Percentiles rank a stretch among this genome's conserved stretches.
phyloP scores from a whole-genome alignment of 2,888 invertebrate species.

The Elysia crispata region DNA sequence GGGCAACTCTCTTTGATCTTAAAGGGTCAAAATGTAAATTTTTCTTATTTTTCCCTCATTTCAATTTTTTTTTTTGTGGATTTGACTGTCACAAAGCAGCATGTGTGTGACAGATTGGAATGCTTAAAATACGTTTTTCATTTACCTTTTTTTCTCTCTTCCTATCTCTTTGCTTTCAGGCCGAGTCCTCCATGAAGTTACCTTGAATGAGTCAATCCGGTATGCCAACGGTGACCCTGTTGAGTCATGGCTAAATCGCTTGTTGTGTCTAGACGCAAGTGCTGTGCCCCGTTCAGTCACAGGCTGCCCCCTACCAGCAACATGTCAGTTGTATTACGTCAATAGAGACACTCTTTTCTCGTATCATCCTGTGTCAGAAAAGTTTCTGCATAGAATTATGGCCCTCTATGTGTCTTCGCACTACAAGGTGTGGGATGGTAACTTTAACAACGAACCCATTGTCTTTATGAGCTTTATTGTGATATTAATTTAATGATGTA shows the following conservation, averaged over 20 bases:
- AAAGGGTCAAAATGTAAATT: too few species aligned
- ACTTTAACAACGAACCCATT: too few species aligned
- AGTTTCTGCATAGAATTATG: slow-evolving; percentile 93
- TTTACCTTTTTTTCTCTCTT: slow-evolving; percentile 4
- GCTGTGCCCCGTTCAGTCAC: slow-evolving; percentile 83
- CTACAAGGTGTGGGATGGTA: slow-evolving; percentile 85
- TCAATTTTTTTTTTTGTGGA: too few species aligned
- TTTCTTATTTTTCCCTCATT: too few species aligned
- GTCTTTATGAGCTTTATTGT: too few species aligned
- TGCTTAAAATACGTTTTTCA: too few species aligned
- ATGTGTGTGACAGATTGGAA: too few species aligned
- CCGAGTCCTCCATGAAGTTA: slow-evolving; percentile 79
- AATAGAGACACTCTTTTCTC: slow-evolving; percentile 95
- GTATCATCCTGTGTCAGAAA: slow-evolving; percentile 90
- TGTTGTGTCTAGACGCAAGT: slow-evolving; percentile 93
- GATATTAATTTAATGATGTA: too few species aligned
- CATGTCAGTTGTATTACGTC: slow-evolving; percentile 87
- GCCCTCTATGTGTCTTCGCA: slow-evolving; percentile 97
- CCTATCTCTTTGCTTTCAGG: too few species aligned
- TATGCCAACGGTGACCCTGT: slow-evolving; percentile 90
- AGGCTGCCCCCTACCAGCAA: slow-evolving; percentile 92
- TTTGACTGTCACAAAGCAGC: too few species aligned
- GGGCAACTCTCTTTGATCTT: too few species aligned
- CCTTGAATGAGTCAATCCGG: slow-evolving; percentile 95
- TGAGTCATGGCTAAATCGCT: slow-evolving; percentile 92